These are phyloP conservation scores for Eulemur albifrons DNA, from an alignment of 2,797 vertebrate genomes.

Conservation along the genomic window DNA sequence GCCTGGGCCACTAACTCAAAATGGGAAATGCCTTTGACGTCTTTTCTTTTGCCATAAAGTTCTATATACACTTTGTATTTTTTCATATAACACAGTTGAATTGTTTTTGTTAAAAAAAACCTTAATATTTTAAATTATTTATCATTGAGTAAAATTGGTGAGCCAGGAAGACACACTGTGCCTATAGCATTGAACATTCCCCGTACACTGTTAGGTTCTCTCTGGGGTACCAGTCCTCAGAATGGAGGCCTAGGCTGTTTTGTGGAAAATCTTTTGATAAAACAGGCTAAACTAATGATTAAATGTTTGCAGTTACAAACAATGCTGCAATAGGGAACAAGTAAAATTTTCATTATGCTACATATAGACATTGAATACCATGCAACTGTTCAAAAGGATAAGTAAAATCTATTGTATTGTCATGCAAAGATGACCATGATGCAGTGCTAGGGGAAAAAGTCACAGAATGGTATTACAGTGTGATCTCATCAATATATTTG, in stretches of 20 bases:
- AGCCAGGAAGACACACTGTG: neutral
- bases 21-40: neutral
- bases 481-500: neutral
- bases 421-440: neutral
- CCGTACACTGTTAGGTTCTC: neutral
- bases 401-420: neutral
- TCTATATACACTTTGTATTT: neutral
- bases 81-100: neutral
- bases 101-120: neutral
- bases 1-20: neutral
- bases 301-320: neutral
- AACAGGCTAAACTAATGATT: neutral
- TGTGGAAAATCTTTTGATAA: neutral
- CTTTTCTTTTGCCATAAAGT: neutral
- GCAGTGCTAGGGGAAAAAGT: neutral
- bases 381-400: neutral
- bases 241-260: neutral
- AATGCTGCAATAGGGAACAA: neutral
- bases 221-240: neutral
- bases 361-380: neutral
- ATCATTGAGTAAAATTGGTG: neutral
- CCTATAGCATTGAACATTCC: neutral
- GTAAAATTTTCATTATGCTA: neutral
- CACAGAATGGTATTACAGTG: neutral
- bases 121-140: constrained; percentile 7